phyloP scores from a whole-genome alignment of 2,797 vertebrate species.

The Lutjanus campechanus region DNA sequence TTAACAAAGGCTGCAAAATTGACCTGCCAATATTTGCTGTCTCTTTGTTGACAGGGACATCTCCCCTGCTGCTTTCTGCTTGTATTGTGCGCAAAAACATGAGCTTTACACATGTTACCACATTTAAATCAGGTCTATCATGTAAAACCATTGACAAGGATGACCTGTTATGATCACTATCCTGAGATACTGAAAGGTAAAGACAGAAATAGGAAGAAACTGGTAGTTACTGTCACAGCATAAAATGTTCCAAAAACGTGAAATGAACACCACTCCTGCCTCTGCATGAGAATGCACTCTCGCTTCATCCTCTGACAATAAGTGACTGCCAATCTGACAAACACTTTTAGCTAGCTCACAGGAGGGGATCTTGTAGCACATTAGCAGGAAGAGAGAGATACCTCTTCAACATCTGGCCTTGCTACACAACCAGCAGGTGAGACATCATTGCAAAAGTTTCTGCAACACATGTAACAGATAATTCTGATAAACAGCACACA shows the following conservation, averaged over 20 bases:
- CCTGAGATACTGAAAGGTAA: not conserved
- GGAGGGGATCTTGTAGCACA: constrained; percentile 37
- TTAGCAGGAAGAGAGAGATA: constrained; percentile 15
- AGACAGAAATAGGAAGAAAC: not conserved
- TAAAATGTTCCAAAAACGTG: constrained; percentile 15
- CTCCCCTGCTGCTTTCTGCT: not conserved
- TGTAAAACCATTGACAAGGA: not conserved
- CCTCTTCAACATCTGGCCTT: constrained; percentile 34
- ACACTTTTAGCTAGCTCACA: constrained; percentile 39
- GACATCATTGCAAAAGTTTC: not conserved
- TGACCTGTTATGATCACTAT: not conserved
- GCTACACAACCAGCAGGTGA: constrained; percentile 13
- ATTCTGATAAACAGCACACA: not conserved
- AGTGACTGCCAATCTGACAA: constrained; percentile 41
- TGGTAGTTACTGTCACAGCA: not conserved
- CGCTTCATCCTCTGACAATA: constrained; percentile 3
- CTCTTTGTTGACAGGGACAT: not conserved
- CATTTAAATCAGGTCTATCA: not conserved
- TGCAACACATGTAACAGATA: not conserved
- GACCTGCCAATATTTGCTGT: not conserved
- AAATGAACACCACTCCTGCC: constrained; percentile 1
- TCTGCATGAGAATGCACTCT: constrained; percentile 3
- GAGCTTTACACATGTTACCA: not conserved
- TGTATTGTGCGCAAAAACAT: constrained; percentile 10
- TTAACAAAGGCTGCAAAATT: not conserved